phyloP scores from a whole-genome alignment of 2,888 invertebrate genomes.

The Drosophila cyrtoloma region DNA sequence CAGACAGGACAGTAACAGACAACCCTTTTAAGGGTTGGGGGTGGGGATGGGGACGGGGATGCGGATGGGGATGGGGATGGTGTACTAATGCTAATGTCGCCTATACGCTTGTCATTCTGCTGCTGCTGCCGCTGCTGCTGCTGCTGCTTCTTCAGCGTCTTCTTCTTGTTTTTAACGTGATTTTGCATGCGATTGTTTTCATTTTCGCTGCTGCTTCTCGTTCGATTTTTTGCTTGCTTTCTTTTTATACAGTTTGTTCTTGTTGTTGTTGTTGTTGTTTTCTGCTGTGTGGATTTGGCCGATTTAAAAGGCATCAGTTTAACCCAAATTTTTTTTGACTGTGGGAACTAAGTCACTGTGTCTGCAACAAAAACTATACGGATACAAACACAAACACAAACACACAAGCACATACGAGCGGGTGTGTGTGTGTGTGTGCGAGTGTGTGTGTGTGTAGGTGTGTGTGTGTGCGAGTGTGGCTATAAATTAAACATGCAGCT shows the following conservation, averaged over 20 bases:
- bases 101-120: slow-evolving; percentile 57
- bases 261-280: slow-evolving; percentile 6
- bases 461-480: slow-evolving; percentile 28
- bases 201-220: slow-evolving; percentile 14
- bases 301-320: slow-evolving; percentile 59
- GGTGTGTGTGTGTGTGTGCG: slow-evolving; percentile 6
- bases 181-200: slow-evolving; percentile 61
- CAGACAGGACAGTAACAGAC: slow-evolving; percentile 61
- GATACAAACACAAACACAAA: not conserved
- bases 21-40: slow-evolving; percentile 65
- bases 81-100: slow-evolving; percentile 67
- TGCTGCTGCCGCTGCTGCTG: not conserved
- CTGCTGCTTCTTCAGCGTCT: slow-evolving; percentile 18
- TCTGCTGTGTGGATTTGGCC: slow-evolving; percentile 22
- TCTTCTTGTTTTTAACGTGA: slow-evolving; percentile 52
- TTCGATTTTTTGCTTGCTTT: slow-evolving; percentile 4
- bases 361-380: slow-evolving; percentile 44
- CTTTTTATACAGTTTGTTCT: not conserved
- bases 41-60: not conserved
- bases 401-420: not conserved
- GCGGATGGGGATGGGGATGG: slow-evolving; percentile 5
- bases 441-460: not conserved
- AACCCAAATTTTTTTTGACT: slow-evolving; percentile 62
- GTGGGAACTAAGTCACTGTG: slow-evolving; percentile 78
- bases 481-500: slow-evolving; percentile 74